Conservation (phyloP, 1,140 invertebrate genomes). For the Papilio polytes region DNA sequence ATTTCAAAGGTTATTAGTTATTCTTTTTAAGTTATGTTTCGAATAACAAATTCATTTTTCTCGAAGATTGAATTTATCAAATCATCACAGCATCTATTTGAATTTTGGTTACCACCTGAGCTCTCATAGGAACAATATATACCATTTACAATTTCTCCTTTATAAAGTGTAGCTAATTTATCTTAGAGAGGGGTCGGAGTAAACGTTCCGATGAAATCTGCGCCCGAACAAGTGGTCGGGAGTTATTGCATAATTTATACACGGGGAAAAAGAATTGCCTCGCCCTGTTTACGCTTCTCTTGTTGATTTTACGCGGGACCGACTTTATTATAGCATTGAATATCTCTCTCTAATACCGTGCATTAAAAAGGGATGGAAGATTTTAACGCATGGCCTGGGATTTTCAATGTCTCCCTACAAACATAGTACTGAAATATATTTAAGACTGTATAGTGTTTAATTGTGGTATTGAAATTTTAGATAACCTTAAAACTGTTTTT, state of each 20-base stretch:
- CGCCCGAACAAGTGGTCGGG: constrained; percentile 60
- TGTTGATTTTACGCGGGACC: constrained; percentile 67
- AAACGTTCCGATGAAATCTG: constrained; percentile 60
- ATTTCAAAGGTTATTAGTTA: too few relatives aligned
- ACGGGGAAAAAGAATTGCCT: constrained; percentile 58
- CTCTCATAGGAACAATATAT: neutral
- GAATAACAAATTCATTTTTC: too few relatives aligned
- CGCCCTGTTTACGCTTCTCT: constrained; percentile 59
- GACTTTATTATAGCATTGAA: constrained; percentile 52
- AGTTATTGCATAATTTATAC: constrained; percentile 69
- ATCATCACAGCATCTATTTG: neutral
- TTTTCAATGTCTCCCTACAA: constrained; percentile 55
- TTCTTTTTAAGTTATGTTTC: too few relatives aligned
- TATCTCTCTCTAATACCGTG: neutral
- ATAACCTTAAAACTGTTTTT: too few relatives aligned
- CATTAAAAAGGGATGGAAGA: constrained; percentile 44
- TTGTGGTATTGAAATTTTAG: too few relatives aligned
- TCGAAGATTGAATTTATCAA: neutral
- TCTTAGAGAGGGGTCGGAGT: constrained; percentile 33
- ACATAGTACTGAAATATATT: constrained; percentile 17
- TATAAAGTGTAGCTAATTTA: constrained; percentile 44
- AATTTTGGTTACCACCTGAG: constrained; percentile 1
- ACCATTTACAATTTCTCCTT: constrained; percentile 24
- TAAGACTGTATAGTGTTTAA: neutral
- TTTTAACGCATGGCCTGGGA: constrained; percentile 54